Conservation (phyloP, 2,113 vertebrate species). For the Thamnaconus septentrionalis region DNA sequence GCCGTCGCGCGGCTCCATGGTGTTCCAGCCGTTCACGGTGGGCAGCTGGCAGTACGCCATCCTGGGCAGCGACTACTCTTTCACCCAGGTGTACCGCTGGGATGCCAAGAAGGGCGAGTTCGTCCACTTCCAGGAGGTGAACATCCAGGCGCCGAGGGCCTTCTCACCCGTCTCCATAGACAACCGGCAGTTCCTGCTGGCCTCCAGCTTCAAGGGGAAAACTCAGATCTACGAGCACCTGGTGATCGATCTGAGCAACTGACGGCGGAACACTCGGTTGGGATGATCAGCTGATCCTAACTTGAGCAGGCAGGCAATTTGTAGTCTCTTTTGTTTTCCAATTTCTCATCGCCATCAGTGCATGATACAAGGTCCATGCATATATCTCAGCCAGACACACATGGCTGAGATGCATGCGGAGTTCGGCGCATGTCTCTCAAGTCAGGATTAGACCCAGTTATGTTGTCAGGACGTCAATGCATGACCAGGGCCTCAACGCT, state of each 20-base stretch:
- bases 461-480: slow-evolving; percentile 52
- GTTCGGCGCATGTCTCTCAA: slow-evolving; percentile 49
- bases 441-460: slow-evolving; percentile 47
- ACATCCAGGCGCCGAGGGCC: slow-evolving; percentile 95
- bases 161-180: slow-evolving; percentile 95
- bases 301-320: slow-evolving; percentile 47
- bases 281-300: slow-evolving; percentile 46
- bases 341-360: slow-evolving; percentile 24
- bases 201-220: slow-evolving; percentile 98
- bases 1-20: slow-evolving; percentile 97
- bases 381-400: slow-evolving; percentile 22
- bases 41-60: slow-evolving; percentile 95
- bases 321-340: slow-evolving; percentile 15
- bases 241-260: slow-evolving; percentile 96
- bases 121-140: slow-evolving; percentile 96
- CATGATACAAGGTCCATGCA: slow-evolving; percentile 31
- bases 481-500: slow-evolving; percentile 62
- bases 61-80: slow-evolving; percentile 98
- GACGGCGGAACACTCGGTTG: slow-evolving; percentile 30
- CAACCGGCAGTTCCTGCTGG: slow-evolving; percentile 95
- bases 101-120: slow-evolving; percentile 91
- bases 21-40: slow-evolving; percentile 93
- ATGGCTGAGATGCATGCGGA: slow-evolving; percentile 31
- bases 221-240: slow-evolving; percentile 98
- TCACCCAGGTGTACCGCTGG: slow-evolving; percentile 98